Evolutionary conservation across 2,888 invertebrate species (phyloP).

Genomic region (Coecobrya sp.): DNA sequence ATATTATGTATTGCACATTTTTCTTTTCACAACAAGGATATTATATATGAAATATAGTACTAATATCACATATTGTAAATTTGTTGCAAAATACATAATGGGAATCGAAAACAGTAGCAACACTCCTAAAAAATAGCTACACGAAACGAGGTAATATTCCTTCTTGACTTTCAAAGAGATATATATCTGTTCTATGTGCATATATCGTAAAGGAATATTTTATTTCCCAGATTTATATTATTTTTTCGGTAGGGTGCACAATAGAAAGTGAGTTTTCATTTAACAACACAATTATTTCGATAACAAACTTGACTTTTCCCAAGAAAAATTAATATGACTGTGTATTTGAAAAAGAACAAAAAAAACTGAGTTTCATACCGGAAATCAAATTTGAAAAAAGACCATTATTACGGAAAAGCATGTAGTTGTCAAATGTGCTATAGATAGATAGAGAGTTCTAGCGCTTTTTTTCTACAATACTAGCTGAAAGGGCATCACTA

Average conservation of each 20-base stretch:
- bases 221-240: too few species aligned
- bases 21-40: background rate
- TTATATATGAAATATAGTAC: constrained; percentile 3
- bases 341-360: background rate
- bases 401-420: constrained; percentile 48
- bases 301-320: background rate
- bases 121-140: constrained; percentile 38
- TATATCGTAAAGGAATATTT: constrained; percentile 10
- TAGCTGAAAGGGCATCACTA: constrained; percentile 60
- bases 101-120: constrained; percentile 32
- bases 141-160: constrained; percentile 15
- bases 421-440: background rate
- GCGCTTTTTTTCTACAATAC: constrained; percentile 65
- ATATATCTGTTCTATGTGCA: constrained; percentile 32
- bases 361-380: background rate
- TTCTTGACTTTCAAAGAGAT: constrained; percentile 34
- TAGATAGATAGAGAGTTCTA: constrained; percentile 16
- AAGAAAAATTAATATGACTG: constrained; percentile 14
- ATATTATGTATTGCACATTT: constrained; percentile 50
- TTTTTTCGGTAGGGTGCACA: background rate
- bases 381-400: constrained; percentile 33
- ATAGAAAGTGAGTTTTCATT: constrained; percentile 21
- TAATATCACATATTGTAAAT: constrained; percentile 1
- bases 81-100: constrained; percentile 6
- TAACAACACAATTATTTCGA: constrained; percentile 23